A percentile compares a stretch with the other conserved stretches of the same genome.
Evolutionary conservation across 2,888 invertebrate species (phyloP).

Genomic region (Heliconius cydno): DNA sequence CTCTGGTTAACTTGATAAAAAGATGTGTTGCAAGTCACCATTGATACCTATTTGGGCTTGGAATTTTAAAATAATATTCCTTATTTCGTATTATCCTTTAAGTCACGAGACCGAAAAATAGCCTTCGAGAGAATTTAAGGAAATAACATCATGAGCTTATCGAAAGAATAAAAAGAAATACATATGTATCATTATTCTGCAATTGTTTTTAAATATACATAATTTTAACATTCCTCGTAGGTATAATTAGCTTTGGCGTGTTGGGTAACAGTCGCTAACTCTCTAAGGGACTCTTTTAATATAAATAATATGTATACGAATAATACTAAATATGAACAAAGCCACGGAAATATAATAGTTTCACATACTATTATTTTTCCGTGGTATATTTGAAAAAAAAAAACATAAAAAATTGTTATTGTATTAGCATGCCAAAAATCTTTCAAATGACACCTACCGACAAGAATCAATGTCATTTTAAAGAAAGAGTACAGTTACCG

Average conservation of each 20-base stretch:
- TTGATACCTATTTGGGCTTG: background rate
- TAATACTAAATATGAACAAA: background rate
- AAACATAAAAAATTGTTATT: conserved; percentile 12
- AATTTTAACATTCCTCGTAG: no score
- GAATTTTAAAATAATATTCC: background rate
- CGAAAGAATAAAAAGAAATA: background rate
- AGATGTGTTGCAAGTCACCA: background rate
- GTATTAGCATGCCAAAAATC: conserved; percentile 24
- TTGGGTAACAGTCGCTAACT: no score
- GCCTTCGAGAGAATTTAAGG: conserved; percentile 2
- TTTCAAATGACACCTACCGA: conserved; percentile 22
- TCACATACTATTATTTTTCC: background rate
- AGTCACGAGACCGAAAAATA: background rate
- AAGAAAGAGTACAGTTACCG: no score
- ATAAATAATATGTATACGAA: background rate
- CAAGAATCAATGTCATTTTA: background rate
- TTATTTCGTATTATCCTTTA: background rate
- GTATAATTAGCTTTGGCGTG: no score
- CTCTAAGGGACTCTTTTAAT: background rate
- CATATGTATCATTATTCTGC: background rate
- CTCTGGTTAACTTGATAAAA: no score
- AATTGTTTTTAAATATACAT: background rate
- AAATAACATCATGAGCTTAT: background rate
- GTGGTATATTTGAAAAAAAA: conserved; percentile 6
- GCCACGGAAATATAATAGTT: background rate